A percentile compares a stretch with the other conserved stretches of the same genome.
Evolutionary conservation across 1,140 invertebrate species (phyloP).

Genomic region (Dysdera silvatica): DNA sequence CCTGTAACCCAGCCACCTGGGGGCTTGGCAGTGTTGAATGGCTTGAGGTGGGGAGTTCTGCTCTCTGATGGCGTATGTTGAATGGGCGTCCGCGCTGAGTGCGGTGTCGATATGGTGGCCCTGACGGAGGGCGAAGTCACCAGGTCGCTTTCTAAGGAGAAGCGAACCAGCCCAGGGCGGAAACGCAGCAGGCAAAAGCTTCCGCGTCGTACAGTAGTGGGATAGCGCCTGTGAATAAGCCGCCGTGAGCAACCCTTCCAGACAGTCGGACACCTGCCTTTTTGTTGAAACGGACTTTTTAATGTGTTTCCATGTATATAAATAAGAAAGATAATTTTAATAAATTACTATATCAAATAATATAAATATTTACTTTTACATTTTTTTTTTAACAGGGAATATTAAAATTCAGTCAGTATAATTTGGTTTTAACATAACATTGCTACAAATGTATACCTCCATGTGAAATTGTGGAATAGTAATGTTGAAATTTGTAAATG

Average conservation of each 20-base stretch:
- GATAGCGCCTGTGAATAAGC: constrained; percentile 90
- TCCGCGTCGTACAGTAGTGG: constrained; percentile 92
- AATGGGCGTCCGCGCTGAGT: constrained; percentile 53
- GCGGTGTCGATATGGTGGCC: constrained; percentile 47
- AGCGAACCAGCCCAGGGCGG: constrained; percentile 91
- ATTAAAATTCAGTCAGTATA: too few relatives aligned
- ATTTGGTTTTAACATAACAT: too few relatives aligned
- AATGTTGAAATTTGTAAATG: too few relatives aligned
- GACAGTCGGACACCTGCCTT: constrained; percentile 63
- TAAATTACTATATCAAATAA: too few relatives aligned
- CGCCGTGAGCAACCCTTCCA: constrained; percentile 70
- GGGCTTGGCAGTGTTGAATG: constrained; percentile 45
- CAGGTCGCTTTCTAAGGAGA: constrained; percentile 68
- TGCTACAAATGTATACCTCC: too few relatives aligned
- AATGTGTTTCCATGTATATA: too few relatives aligned
- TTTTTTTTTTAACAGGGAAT: too few relatives aligned
- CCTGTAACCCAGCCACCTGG: constrained; percentile 52
- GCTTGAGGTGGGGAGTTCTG: constrained; percentile 47
- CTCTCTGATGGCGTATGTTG: constrained; percentile 45
- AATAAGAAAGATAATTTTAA: too few relatives aligned
- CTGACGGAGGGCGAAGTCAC: constrained; percentile 24
- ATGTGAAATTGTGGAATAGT: too few relatives aligned
- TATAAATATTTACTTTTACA: too few relatives aligned
- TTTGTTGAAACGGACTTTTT: too few relatives aligned
- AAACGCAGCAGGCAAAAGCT: constrained; percentile 94